Evolutionary conservation across 2,888 invertebrate genomes (phyloP).

Genomic region (Prosapia bicincta): DNA sequence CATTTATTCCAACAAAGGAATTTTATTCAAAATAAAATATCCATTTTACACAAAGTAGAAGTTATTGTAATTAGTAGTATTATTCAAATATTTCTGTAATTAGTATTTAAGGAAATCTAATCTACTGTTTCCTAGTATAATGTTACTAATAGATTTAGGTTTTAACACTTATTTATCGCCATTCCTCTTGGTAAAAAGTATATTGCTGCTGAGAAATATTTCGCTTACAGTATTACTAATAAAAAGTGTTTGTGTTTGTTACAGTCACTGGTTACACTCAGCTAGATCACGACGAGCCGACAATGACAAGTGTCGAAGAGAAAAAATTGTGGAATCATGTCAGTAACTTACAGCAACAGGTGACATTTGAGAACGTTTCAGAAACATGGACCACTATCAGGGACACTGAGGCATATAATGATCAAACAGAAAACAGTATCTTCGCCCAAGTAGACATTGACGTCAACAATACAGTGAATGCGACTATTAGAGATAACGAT

Average conservation of each 20-base stretch:
- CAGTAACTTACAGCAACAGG: slow-evolving; percentile 15
- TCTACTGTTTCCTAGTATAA: too few species aligned
- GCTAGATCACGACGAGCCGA: slow-evolving; percentile 37
- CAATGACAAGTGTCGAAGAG: slow-evolving; percentile 25
- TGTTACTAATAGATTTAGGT: too few species aligned
- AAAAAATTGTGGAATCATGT: slow-evolving; percentile 28
- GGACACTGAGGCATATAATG: slow-evolving; percentile 18
- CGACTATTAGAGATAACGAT: background rate
- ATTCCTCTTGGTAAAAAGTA: too few species aligned
- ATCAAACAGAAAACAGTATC: slow-evolving; percentile 17
- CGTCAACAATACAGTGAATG: background rate
- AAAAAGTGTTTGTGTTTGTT: background rate
- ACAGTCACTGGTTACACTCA: slow-evolving; percentile 37
- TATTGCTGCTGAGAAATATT: too few species aligned
- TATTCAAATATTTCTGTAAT: too few species aligned
- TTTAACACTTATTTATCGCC: too few species aligned
- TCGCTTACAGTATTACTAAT: too few species aligned
- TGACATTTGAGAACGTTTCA: background rate
- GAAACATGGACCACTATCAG: background rate
- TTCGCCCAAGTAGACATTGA: background rate
- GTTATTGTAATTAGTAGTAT: too few species aligned
- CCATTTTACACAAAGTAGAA: too few species aligned
- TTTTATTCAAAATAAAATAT: too few species aligned
- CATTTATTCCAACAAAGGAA: too few species aligned
- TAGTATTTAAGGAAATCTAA: too few species aligned